A percentile compares a stretch with the other conserved stretches of the same genome.
phyloP scores from a whole-genome alignment of 2,888 invertebrate species.

The Periphyllus acericola region DNA sequence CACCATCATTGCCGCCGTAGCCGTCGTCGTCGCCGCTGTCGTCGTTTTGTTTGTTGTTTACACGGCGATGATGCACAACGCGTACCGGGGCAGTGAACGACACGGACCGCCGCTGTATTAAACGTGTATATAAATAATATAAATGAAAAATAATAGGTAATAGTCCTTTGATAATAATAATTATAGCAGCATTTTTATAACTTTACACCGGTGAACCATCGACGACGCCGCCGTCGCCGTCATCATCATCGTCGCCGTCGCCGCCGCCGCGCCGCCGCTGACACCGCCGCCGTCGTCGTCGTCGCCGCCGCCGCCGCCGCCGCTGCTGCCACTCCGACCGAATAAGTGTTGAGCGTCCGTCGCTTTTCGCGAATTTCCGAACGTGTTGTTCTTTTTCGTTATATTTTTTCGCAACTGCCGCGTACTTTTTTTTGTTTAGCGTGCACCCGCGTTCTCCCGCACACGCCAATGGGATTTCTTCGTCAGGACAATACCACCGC shows the following conservation, averaged over 20 bases:
- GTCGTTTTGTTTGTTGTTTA: constrained; percentile 59
- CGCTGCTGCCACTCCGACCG: background rate
- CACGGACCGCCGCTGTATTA: constrained; percentile 12
- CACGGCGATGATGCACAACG: constrained; percentile 38
- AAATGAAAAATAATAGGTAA: background rate
- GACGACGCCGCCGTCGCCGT: background rate
- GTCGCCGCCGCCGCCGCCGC: background rate
- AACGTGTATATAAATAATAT: background rate
- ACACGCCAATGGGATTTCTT: background rate
- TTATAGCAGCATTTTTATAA: background rate
- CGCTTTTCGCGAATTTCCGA: background rate
- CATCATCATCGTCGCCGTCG: background rate
- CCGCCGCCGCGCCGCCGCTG: background rate
- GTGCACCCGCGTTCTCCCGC: no score
- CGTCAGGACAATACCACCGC: background rate
- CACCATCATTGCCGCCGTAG: constrained; percentile 2
- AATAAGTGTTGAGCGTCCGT: background rate
- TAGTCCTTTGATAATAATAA: background rate
- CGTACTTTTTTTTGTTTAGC: no score
- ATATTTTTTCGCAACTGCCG: no score
- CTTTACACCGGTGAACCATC: background rate
- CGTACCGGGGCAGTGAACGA: constrained; percentile 36
- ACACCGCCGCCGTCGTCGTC: background rate
- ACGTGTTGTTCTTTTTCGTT: background rate
- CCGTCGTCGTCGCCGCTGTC: constrained; percentile 22